Evolutionary conservation across 2,113 vertebrate genomes (phyloP), one percentile per base, ranked within the genome.

Genomic region (Tapirus terrestris): DNA sequence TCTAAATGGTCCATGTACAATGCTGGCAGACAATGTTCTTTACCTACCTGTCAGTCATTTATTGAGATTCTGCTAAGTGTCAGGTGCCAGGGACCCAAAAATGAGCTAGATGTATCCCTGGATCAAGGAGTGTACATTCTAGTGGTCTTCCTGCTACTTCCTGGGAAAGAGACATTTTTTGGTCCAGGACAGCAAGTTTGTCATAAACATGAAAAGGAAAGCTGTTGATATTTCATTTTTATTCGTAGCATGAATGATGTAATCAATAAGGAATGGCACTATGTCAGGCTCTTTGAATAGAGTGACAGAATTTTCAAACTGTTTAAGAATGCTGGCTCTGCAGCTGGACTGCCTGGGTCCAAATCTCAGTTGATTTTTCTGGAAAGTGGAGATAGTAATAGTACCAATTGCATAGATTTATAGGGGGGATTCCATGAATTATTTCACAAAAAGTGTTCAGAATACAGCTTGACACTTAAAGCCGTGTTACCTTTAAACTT

Each of bases 201-300:
- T 83, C 68, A 56, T 31, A 51, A 79, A 86, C 43, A 51, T 33
- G 60, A 92, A 94, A 65, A 93, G 70, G 65, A 70, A 85, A 63
- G 21, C 51, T 79, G 6, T 86, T 53, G 63, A 45, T 89, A 48
- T 61, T 86, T 90, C 72, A 65, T 68, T 93, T 86, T 77, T 51
- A 67, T 85, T 91, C 56, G 73, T 81, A 88, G 33, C 61, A 58
- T 25, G 53, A 72, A 36, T 96, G 81, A 93, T 36, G 1, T 68
- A 23, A 91, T 91, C 53, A 75, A n/a, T 67, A 70, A 95, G 58
- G 48, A 83, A n/a, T 33, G 58, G 73, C 21, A 61, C 70, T 43
- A 31, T 48, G 56, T 92, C 80, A 89, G 61, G 58, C 33, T 96
- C 75, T 96, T 87, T 90, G 83, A 68, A 86, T 53, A 83, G 94